These are phyloP conservation scores for Pelagia noctiluca DNA, from an alignment of 30 jellyfish, hydroid and myxozoan species.

Conservation along the genomic window DNA sequence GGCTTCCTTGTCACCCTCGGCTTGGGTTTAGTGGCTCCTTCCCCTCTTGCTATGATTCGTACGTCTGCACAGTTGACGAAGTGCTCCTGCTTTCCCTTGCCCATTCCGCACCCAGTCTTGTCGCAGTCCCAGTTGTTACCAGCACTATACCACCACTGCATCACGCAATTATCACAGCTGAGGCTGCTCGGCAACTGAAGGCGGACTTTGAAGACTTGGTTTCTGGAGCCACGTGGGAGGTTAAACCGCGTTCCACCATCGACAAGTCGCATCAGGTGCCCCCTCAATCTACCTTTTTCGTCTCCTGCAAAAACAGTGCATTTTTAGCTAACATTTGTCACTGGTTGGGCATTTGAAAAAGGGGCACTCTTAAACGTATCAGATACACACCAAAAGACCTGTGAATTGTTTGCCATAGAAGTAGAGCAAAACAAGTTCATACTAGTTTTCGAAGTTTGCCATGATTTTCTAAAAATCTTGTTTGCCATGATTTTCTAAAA, in stretches of 20 bases:
- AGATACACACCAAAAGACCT: too few relatives aligned
- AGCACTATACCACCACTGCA: slow-evolving; percentile 93
- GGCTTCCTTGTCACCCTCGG: slow-evolving; percentile 55
- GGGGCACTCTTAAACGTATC: too few relatives aligned
- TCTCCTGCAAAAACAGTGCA: slow-evolving; percentile 68
- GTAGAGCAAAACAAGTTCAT: too few relatives aligned
- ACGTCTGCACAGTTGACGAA: slow-evolving; percentile 96
- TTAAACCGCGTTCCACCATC: slow-evolving; percentile 82
- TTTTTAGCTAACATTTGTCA: too few relatives aligned
- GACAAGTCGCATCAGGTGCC: slow-evolving; percentile 56
- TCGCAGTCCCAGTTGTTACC: slow-evolving; percentile 95
- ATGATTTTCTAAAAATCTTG: too few relatives aligned
- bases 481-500: too few relatives aligned
- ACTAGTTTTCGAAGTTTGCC: too few relatives aligned
- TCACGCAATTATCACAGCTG: slow-evolving; percentile 81
- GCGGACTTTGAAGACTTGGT: slow-evolving; percentile 48
- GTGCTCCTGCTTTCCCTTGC: slow-evolving; percentile 89
- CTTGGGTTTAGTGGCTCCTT: slow-evolving; percentile 30
- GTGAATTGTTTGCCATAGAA: too few relatives aligned
- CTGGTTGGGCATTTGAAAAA: too few relatives aligned
- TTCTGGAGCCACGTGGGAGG: slow-evolving; percentile 75
- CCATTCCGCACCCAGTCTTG: slow-evolving; percentile 81
- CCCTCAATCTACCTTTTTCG: slow-evolving; percentile 61
- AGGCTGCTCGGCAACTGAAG: slow-evolving; percentile 64
- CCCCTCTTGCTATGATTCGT: slow-evolving; percentile 55